Evolutionary conservation across 2,797 vertebrate species (phyloP).

Genomic region (Ceryle rudis): DNA sequence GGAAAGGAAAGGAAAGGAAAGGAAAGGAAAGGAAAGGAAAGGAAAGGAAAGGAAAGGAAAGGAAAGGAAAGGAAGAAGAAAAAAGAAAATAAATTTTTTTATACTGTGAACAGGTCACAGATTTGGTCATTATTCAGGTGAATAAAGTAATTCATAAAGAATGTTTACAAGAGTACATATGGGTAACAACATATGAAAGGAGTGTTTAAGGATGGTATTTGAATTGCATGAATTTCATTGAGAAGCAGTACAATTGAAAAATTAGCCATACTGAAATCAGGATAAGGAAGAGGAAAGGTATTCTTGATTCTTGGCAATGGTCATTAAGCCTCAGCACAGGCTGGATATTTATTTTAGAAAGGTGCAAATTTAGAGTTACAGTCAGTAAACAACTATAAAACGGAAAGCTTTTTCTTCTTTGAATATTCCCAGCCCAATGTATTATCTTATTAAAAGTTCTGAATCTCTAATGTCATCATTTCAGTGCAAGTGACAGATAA

Average conservation of each 20-base stretch:
- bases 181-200: neutral
- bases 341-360: neutral
- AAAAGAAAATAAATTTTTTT: neutral
- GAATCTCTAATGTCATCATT: neutral
- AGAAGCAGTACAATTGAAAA: neutral
- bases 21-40: no score
- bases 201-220: neutral
- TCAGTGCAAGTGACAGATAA: neutral
- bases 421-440: neutral
- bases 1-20: no score
- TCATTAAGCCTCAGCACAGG: neutral
- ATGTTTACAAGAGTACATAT: neutral
- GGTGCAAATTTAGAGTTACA: neutral
- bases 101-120: neutral
- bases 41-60: no score
- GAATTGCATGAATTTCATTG: neutral
- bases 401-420: neutral
- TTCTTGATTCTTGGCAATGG: neutral
- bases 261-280: neutral
- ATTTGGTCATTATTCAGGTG: neutral
- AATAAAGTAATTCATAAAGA: neutral
- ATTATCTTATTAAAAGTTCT: neutral
- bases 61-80: no score
- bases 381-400: neutral
- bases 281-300: neutral